These are phyloP conservation scores for Haemorhous mexicanus DNA, from an alignment of 2,113 vertebrate species.

Conservation along the genomic window DNA sequence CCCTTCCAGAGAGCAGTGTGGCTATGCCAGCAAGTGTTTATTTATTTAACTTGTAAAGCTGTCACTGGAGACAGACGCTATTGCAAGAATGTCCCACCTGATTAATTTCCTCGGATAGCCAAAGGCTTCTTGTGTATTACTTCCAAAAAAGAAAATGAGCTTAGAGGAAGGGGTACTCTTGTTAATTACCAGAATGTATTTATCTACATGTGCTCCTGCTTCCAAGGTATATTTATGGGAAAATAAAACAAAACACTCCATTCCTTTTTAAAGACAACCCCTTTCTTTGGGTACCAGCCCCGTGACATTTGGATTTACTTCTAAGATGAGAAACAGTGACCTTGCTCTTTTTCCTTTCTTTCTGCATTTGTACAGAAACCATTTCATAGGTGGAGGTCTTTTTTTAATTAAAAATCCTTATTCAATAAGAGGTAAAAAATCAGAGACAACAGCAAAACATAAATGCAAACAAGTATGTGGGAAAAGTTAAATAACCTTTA, in stretches of 20 bases:
- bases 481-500: neutral
- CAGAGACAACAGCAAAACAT: neutral
- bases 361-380: neutral
- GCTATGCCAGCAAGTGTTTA: neutral
- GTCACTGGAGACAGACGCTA: neutral
- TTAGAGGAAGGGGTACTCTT: neutral
- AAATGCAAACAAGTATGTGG: neutral
- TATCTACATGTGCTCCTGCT: neutral
- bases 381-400: neutral
- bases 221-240: neutral
- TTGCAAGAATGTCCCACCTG: neutral
- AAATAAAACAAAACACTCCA: neutral
- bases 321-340: neutral
- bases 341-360: neutral
- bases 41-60: conserved; percentile 28
- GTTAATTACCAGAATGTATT: neutral
- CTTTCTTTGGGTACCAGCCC: neutral
- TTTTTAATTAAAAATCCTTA: neutral
- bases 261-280: neutral
- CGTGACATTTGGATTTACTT: neutral
- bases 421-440: neutral
- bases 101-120: neutral
- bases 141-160: neutral
- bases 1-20: neutral
- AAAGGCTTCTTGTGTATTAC: conserved; percentile 14